Base-by-base conservation (phyloP, 1,140 invertebrate genomes). In the Pseudomyrmex flavicornis region DNA sequence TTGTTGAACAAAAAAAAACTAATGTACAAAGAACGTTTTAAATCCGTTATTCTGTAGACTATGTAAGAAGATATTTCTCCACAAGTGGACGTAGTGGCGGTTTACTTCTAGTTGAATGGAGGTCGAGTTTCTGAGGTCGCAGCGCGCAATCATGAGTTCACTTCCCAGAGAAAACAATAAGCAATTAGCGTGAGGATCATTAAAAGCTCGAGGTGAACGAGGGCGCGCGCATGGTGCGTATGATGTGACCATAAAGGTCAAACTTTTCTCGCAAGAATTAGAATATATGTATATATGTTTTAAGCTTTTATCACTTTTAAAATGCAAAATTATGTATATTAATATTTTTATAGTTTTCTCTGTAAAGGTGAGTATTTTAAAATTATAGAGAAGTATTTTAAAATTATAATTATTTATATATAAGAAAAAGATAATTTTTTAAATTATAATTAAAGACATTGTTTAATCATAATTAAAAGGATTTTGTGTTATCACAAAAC, bases 91-190 rank as follows among this genome's bases (percentile, higher is more conserved):
- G 46, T 20, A 10, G 35, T 8, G 17, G 22, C 10, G 68, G 56
- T 69, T 68, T 69, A 12, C 22, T 50, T 22, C 20, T 50, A 35
- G 20, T 22, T 5, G 26, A 52, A 62, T 62, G 35, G 35, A 17
- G 12, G 12, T 63, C 13, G 15, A 66, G 35, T 52, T 80, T 13
- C 58, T 65, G 44, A 66, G 56, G 10, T 52, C 48, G 20, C 54
- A 70, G 63, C 20, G 10, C 59, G 48, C 63, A 79, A 22, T 44
- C 59, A 74, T 22, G 50, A 84, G 72, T 73, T 82, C 44, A 56
- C 59, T 85, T 82, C 35, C 15, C 48, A 48, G 17, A 56, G 73
- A 74, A 86, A 84, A 87, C 72, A 74, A 84, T 84, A 54, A 84
- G 58, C 74, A 70, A 82, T 82, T 69, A 87, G 72, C 50, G 17